These are phyloP conservation scores for Penaeus indicus DNA, from an alignment of 1,140 invertebrate genomes.

Conservation along the genomic window DNA sequence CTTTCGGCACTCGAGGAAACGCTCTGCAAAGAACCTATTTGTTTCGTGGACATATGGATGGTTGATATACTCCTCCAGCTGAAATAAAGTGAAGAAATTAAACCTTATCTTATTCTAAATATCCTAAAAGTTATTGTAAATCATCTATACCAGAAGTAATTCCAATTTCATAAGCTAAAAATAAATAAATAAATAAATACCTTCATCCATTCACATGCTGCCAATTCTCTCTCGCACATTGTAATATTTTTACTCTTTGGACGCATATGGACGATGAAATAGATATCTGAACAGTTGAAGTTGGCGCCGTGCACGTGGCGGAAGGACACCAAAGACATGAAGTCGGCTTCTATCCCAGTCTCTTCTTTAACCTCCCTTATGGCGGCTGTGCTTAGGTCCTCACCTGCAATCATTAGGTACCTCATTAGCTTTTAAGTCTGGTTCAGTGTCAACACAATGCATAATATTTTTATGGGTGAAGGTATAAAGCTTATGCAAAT, in stretches of 20 bases:
- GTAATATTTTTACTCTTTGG: conserved; percentile 78
- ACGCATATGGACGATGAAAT: conserved; percentile 81
- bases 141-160: neutral
- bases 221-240: conserved; percentile 82
- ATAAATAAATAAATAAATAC: conserved; percentile 66
- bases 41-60: conserved; percentile 82
- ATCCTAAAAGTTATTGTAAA: neutral
- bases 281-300: conserved; percentile 88
- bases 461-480: neutral
- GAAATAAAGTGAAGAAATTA: conserved; percentile 67
- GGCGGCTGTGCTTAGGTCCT: conserved; percentile 84
- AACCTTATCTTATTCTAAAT: neutral
- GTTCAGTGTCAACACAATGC: neutral
- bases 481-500: neutral
- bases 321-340: conserved; percentile 82
- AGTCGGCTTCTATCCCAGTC: conserved; percentile 84
- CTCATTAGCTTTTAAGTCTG: neutral
- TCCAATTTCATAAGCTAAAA: neutral
- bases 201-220: conserved; percentile 85
- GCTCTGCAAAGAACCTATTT: conserved; percentile 79
- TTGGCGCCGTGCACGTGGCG: conserved; percentile 78
- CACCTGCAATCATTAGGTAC: conserved; percentile 73
- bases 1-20: conserved; percentile 74
- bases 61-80: conserved; percentile 80
- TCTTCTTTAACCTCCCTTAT: conserved; percentile 90